Evolutionary conservation across 2,113 vertebrate genomes (phyloP), one percentile per base, ranked within the genome.

Genomic region (Campylomormyrus numenius): DNA sequence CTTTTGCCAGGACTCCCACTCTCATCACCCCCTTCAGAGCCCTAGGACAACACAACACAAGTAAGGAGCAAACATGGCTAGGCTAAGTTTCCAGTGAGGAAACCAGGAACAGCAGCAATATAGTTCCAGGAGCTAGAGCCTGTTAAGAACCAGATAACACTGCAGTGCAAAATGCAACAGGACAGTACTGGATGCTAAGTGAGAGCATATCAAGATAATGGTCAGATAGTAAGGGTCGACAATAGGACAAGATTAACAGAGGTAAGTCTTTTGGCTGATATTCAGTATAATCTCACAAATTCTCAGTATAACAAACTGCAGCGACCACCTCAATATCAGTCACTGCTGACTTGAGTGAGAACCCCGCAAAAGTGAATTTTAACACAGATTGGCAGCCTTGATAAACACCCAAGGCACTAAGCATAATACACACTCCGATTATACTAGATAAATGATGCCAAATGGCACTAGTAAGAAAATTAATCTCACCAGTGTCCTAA

Each of bases 1-100:
- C 98, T 95, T 99, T 98, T 93, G 98, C 97, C 94, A 99, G 93
- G 89, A 98, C 97, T 48, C 97, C 97, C 45, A 99, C 97, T 50
- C 98, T 96, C 52, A 97, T 96, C 90, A 99, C 97, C 52, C 98
- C 97, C 91, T 98, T 97, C 94, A 98, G 95, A 90, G 95, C 95
- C 95, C 97, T 98, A 95, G 87, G 89, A 70, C 13, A 24, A 10
- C 70, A 85, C 21, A 15, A 91, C 6, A 70, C n/a, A 70, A 70
- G 11, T 27, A 70, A 70, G 27, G 3, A 27, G n/a, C n/a, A 11
- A 66, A 70, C 10, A 27, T 13, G 27, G n/a, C 27, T 35, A 77
- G 70, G 70, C 13, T 35, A 42, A 42, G 5, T 35, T 42, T 80
- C 35, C 35, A 42, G n/a, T 31, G 74, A 39, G 15, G 13, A 42